Conservation (phyloP, 2,113 vertebrate species). For the Alaudala cheleensis region DNA sequence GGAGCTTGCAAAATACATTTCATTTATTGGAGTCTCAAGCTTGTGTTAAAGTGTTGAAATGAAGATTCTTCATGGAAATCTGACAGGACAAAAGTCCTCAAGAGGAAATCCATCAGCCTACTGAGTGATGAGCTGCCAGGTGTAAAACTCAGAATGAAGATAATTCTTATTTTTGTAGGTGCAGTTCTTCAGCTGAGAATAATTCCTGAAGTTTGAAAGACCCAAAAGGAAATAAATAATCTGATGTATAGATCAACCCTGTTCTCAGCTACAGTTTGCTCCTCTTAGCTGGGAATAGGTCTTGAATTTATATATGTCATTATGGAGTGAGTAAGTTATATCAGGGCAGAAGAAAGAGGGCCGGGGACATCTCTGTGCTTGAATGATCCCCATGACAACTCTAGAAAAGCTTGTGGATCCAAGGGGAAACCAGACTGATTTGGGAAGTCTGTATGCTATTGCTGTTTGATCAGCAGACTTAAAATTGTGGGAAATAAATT, state of each 20-base stretch:
- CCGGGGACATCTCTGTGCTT: not conserved
- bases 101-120: not conserved
- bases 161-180: not conserved
- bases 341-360: not conserved
- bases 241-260: not conserved
- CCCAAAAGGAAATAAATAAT: not conserved
- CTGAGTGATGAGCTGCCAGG: not conserved
- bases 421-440: not conserved
- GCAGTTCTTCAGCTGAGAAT: not conserved
- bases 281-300: not conserved
- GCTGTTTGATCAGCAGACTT: not conserved
- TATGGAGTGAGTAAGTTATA: not conserved
- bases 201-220: not conserved
- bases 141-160: not conserved
- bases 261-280: not conserved
- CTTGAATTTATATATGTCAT: not conserved
- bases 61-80: not conserved
- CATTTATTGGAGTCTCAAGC: not conserved
- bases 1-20: not conserved
- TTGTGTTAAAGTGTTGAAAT: not conserved
- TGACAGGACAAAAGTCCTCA: not conserved
- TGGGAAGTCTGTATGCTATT: not conserved
- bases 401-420: not conserved
- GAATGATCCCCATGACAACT: not conserved
- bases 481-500: not conserved